Evolutionary conservation across 1,140 invertebrate genomes (phyloP).

Genomic region (Ditylenchus dipsaci): DNA sequence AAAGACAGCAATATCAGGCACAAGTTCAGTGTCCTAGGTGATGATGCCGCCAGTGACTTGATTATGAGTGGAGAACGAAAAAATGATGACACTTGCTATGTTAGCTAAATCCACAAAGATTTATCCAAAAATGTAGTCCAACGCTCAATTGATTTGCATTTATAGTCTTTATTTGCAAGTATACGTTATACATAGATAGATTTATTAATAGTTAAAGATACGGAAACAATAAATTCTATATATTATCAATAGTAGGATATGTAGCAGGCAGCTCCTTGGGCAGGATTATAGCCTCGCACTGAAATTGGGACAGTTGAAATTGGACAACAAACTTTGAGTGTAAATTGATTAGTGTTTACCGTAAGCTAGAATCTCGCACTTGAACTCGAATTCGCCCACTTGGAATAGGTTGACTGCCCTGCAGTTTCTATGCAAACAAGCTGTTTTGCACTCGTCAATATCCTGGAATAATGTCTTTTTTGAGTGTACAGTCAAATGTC

Average conservation of each 20-base stretch:
- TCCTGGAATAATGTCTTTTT: conserved; percentile 14
- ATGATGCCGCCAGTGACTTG: conserved; percentile 17
- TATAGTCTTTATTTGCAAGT: too few relatives aligned
- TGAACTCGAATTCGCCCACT: conserved; percentile 47
- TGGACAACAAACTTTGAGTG: background rate
- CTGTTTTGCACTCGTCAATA: conserved; percentile 47
- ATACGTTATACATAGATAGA: background rate
- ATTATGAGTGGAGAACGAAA: background rate
- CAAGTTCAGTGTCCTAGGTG: conserved; percentile 27
- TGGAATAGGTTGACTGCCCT: conserved; percentile 43
- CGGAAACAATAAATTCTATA: background rate
- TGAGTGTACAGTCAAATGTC: too few relatives aligned
- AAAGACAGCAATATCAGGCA: conserved; percentile 44
- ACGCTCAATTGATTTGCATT: too few relatives aligned
- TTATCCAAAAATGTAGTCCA: too few relatives aligned
- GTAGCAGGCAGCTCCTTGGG: conserved; percentile 45
- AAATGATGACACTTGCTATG: background rate
- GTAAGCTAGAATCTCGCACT: conserved; percentile 45
- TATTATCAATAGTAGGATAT: conserved; percentile 30
- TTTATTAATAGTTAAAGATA: background rate
- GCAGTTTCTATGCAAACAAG: conserved; percentile 41
- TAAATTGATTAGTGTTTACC: background rate
- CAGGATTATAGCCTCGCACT: conserved; percentile 35
- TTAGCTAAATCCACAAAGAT: background rate
- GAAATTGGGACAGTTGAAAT: conserved; percentile 15